Evolutionary conservation across 37 sponge, comb jelly and placozoan species (phyloP).

Genomic region (Corticium candelabrum): DNA sequence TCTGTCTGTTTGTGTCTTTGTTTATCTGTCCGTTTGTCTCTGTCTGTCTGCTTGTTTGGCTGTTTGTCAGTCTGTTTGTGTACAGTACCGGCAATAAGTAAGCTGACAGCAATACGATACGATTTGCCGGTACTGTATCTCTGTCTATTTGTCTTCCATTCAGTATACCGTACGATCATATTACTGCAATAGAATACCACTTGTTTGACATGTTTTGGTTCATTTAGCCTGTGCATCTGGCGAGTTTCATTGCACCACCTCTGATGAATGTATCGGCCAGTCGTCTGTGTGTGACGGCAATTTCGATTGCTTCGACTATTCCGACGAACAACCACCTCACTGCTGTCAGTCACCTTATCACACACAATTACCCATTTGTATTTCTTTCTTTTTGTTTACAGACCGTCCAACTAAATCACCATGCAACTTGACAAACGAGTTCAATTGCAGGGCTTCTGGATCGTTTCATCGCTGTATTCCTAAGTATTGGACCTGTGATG

Average conservation of each 20-base stretch:
- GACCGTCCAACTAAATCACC: background rate
- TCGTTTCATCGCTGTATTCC: background rate
- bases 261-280: background rate
- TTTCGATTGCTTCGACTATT: background rate
- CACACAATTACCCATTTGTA: background rate
- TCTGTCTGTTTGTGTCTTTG: too few relatives aligned
- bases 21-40: too few relatives aligned
- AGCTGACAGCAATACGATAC: too few relatives aligned
- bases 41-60: too few relatives aligned
- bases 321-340: background rate
- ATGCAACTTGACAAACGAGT: background rate
- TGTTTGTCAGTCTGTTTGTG: too few relatives aligned
- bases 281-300: background rate
- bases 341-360: background rate
- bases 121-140: too few relatives aligned
- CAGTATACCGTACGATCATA: background rate
- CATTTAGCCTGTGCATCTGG: background rate
- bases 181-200: too few relatives aligned
- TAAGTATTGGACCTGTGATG: background rate
- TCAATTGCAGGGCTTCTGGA: background rate
- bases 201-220: too few relatives aligned
- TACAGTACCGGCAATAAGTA: too few relatives aligned
- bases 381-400: background rate
- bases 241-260: background rate
- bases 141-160: background rate